Evolutionary conservation across 2,888 invertebrate species (phyloP), one percentile per base, ranked within the genome.

Genomic region (Drosophila seclusa): DNA sequence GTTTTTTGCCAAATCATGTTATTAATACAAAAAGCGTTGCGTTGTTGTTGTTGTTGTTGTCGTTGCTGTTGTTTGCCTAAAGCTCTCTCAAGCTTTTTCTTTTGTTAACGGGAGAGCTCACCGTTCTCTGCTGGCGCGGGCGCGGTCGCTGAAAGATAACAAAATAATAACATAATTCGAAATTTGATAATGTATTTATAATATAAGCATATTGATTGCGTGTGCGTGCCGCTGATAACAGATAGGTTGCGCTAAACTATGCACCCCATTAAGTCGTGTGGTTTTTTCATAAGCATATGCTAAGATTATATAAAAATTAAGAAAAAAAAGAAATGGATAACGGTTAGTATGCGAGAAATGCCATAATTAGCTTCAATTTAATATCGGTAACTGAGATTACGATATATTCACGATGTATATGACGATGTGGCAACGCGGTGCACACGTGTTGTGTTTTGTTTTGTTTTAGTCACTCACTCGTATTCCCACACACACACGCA

Each of bases 1-100:
- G 68, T 40, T 62, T 61, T 70, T 16, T 65, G 68, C n/a, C 52
- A 45, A 45, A 69, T 38, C 73, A 88, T 83, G 21, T 78, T 73
- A 55, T 60, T 36, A 57, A 21, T 36, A 49, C 21, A 11, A n/a
- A 52, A 32, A 4, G 21, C 52, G 11, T 36, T 21, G 21, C 13
- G 42, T 11, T n/a, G 38, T 34, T 53, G 32, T 27, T 31, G 7
- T 24, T 29, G 42, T n/a, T 31, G 2, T 21, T 32, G 31, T 32
- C 31, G 31, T 31, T 52, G 11, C 13, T 65, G 32, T 27, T 45
- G 13, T n/a, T 18, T 21, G 21, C 21, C 21, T 4, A 63, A 38
- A 45, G 50, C 49, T 54, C 24, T 18, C 21, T 50, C 34, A 40
- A 31, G 31, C 31, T 71, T 27, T 31, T 32, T 50, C 21, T 7